A percentile compares a stretch with the other conserved stretches of the same genome.
These are phyloP conservation scores for Lysandra coridon DNA, from an alignment of 2,888 invertebrate species.

Conservation along the genomic window DNA sequence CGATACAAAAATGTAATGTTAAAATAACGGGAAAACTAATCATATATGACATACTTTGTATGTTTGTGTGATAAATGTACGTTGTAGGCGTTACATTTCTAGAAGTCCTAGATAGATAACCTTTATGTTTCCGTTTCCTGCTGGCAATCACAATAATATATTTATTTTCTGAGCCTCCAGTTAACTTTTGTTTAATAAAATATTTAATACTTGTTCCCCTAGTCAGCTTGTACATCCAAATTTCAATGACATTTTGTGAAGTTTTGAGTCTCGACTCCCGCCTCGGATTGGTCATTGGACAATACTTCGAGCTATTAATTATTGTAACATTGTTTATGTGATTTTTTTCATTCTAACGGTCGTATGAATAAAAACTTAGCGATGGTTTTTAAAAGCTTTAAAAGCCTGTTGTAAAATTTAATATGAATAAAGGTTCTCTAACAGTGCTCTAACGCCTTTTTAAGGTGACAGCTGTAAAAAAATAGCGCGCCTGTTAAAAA, in stretches of 20 bases:
- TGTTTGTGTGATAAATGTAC: slow-evolving; percentile 29
- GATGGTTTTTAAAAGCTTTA: no score
- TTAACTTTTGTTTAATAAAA: not conserved
- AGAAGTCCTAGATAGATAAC: slow-evolving; percentile 34
- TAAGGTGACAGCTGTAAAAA: no score
- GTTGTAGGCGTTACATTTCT: slow-evolving; percentile 30
- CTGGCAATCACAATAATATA: slow-evolving; percentile 17
- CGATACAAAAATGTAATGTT: not conserved
- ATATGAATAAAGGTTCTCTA: no score
- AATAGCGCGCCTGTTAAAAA: no score
- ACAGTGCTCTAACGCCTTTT: no score
- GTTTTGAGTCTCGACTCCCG: no score
- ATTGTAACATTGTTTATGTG: no score
- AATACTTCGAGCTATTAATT: not conserved
- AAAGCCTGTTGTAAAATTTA: no score
- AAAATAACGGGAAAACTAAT: slow-evolving; percentile 13
- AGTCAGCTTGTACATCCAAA: not conserved
- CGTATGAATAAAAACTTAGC: no score
- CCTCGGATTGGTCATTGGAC: no score
- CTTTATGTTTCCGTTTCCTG: slow-evolving; percentile 34
- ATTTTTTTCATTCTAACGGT: no score
- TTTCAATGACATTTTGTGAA: no score
- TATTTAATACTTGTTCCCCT: not conserved
- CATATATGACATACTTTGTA: slow-evolving; percentile 26
- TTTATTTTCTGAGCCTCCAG: not conserved